Evolutionary conservation across 2,797 vertebrate species (phyloP), one percentile per base, ranked within the genome.

Genomic region (Peromyscus aztecus): DNA sequence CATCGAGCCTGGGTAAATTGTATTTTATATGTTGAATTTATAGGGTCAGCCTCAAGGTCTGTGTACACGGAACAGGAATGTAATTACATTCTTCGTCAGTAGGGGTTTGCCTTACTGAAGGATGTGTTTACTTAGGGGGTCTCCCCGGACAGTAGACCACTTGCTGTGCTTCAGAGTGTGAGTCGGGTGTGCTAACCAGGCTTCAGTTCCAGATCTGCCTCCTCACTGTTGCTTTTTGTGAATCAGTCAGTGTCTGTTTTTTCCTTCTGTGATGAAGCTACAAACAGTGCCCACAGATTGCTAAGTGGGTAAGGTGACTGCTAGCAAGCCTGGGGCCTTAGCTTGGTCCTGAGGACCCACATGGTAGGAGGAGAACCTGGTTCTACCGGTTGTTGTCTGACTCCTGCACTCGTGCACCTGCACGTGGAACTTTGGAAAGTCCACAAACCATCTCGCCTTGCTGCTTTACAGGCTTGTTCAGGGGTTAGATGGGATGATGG

Each of bases 201-300:
- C 89, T 89, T 55, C 92, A 87, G 49, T 73, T 96, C 93, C 31
- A 93, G 67, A 92, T 11, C 16, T 69, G 7, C 24, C 21, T 21
- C 11, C 95, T 94, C 40, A 92, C 65, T 95, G 52, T 87, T 75
- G 19, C 49, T 95, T 94, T 84, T 59, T 96, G 37, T 86, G 82
- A n/a, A 69, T 92, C 61, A 40, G 67, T 92, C 61, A 83, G 55
- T 21, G 27, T 90, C 49, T 76, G 59, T 76, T 91, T 91, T 92
- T 94, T 81, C 94, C 43, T 46, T 90, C 16, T 77, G 13, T 95
- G 80, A 91, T 95, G 92, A 90, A 52, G 23, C 59, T 75, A 8
- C 14, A 55, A 37, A 37, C 40, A 71, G 65, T n/a, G 49, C 49
- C 63, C 21, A 46, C 17, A 27, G 34, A 55, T 37, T 86, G 46